Evolutionary conservation across 37 sponge, comb jelly and placozoan species (phyloP), one percentile per base, ranked within the genome.

Genomic region (Chondrilla cf. caribensis): DNA sequence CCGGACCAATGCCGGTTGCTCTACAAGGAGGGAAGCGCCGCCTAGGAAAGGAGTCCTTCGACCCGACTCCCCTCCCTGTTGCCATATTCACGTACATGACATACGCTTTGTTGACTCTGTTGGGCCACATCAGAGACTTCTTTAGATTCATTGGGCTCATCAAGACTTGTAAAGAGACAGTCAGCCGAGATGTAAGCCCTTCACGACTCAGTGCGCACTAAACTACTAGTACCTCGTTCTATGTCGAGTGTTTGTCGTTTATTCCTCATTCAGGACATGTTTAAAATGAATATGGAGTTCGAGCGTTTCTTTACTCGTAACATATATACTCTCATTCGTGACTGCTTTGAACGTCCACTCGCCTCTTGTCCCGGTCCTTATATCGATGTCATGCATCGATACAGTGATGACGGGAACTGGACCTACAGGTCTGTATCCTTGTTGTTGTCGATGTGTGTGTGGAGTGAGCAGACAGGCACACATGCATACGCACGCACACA

Each of bases 341-440:
- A 96, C 81, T 90, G 90, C 75, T 99, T 90, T 87, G 83, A 94
- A 58, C 86, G 91, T 58, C 99, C 99, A 36, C 83, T 99, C 3
- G 81, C 88, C 60, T 84, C 95, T 44, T 70, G 70, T 11, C 94
- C 99, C 0, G 93, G 97, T 3, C 87, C 93, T 11, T 43, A 90
- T 29, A 71, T 96, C 32, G 99, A 99, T 60, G 55, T 99, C 0
- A 78, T 90, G 79, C 93, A 96, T 79, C 77, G 99, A 22, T 70
- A 77, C 54, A 93, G 93, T 64, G 89, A 89, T 43, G 85, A 95
- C 58, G 54, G 87, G 71, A 92, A 94, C 89, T 90, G 88, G 85
- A 92, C 90, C 0, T 92, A 84, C 89, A 90, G 75, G 96, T 97
- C 14, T 58, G 89, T 68, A 29, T 22, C 19, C 70, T 35, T 62